Conservation (phyloP, 2,888 invertebrate species). For the Salpingus planirostris region DNA sequence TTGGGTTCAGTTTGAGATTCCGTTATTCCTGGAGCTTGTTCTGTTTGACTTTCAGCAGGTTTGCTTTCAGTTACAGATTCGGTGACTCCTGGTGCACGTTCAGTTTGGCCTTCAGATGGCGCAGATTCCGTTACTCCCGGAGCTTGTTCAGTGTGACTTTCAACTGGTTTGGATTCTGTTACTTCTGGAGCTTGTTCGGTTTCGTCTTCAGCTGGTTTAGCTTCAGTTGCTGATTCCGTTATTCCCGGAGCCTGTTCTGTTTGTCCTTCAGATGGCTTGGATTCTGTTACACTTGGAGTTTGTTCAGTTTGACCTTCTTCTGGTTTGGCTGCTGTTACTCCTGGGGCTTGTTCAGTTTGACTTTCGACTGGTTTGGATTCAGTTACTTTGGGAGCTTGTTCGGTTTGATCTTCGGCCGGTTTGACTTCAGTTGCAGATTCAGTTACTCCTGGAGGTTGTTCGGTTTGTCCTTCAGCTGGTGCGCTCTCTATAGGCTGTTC, state of each 20-base stretch:
- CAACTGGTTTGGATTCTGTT: slow-evolving; percentile 15
- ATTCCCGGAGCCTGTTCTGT: background rate
- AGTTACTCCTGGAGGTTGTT: slow-evolving; percentile 1
- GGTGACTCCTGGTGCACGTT: too few relatives aligned
- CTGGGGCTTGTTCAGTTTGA: slow-evolving; percentile 7
- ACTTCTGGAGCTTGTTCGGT: slow-evolving; percentile 2
- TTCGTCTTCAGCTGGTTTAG: slow-evolving; percentile 3
- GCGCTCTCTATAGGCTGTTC: background rate
- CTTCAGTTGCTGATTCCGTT: slow-evolving; percentile 3
- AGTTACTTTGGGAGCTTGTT: background rate
- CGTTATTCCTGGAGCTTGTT: background rate
- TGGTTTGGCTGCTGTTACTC: slow-evolving; percentile 8
- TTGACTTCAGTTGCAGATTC: background rate
- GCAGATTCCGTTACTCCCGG: background rate
- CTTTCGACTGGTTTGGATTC: slow-evolving; percentile 6
- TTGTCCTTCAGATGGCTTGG: slow-evolving; percentile 4
- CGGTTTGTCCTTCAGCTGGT: background rate
- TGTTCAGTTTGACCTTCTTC: slow-evolving; percentile 4
- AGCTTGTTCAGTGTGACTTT: background rate
- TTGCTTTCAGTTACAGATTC: slow-evolving; percentile 2
- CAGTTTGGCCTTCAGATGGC: background rate
- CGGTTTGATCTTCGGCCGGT: background rate
- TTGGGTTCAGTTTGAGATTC: background rate
- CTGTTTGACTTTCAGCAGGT: slow-evolving; percentile 2
- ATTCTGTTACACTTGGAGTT: slow-evolving; percentile 9